Evolutionary conservation across 1,140 invertebrate genomes (phyloP).

Genomic region (Gerris buenoi): DNA sequence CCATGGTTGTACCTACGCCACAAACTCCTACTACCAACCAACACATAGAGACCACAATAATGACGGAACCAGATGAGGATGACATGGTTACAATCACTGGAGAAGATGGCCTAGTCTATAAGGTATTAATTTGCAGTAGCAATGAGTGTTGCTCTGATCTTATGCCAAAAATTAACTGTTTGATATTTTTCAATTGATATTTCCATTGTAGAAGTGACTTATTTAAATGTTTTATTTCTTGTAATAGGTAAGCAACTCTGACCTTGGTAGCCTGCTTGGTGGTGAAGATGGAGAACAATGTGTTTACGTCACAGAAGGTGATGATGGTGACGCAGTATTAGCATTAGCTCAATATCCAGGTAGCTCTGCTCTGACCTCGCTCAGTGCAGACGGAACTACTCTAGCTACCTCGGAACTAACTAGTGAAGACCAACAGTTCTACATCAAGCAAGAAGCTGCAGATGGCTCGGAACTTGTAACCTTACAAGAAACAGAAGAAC

Average conservation of each 20-base stretch:
- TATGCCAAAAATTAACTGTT: too few species aligned
- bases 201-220: too few species aligned
- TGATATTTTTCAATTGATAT: too few species aligned
- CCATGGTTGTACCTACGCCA: neutral
- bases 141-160: neutral
- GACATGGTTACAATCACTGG: constrained; percentile 37
- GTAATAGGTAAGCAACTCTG: constrained; percentile 33
- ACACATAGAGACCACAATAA: neutral
- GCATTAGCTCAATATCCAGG: constrained; percentile 30
- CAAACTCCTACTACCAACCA: too few species aligned
- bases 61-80: constrained; percentile 7
- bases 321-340: constrained; percentile 38
- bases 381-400: neutral
- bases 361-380: neutral
- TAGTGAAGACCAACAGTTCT: neutral
- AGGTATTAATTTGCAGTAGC: constrained; percentile 32
- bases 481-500: constrained; percentile 17
- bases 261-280: constrained; percentile 38
- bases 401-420: too few species aligned
- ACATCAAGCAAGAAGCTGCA: constrained; percentile 9
- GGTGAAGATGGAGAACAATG: constrained; percentile 54
- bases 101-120: constrained; percentile 37
- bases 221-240: too few species aligned
- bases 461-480: constrained; percentile 8
- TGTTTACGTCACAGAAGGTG: constrained; percentile 48